Conservation (phyloP, 1,140 invertebrate genomes). For the Drosophila jambulina region DNA sequence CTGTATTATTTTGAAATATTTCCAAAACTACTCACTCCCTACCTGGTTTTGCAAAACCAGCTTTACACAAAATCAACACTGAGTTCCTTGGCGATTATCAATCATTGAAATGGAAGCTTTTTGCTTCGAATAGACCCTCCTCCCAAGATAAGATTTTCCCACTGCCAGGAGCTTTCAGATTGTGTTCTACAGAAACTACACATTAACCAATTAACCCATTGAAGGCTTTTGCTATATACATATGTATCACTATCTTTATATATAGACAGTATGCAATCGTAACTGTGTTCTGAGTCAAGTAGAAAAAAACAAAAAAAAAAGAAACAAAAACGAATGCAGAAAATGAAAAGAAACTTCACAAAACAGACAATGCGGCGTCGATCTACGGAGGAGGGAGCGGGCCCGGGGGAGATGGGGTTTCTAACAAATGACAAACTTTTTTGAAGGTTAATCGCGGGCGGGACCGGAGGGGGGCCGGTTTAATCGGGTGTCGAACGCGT, state of each 20-base stretch:
- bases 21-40: background rate
- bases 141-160: conserved; percentile 31
- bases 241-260: background rate
- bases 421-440: conserved; percentile 44
- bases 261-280: conserved; percentile 22
- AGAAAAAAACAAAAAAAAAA: background rate
- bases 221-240: background rate
- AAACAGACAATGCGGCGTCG: conserved; percentile 55
- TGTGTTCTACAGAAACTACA: conserved; percentile 19
- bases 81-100: conserved; percentile 8
- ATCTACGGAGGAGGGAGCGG: background rate
- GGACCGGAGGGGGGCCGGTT: conserved; percentile 41
- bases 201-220: conserved; percentile 35
- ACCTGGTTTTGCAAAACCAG: background rate
- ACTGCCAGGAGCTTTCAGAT: conserved; percentile 14
- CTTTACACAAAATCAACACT: background rate
- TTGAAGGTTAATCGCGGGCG: conserved; percentile 73
- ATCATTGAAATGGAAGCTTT: conserved; percentile 27
- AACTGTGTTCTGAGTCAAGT: conserved; percentile 22
- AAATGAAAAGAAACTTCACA: conserved; percentile 29
- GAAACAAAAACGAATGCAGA: conserved; percentile 12
- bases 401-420: background rate
- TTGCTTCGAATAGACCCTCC: background rate
- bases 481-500: conserved; percentile 67
- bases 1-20: background rate